phyloP scores from a whole-genome alignment of 1,140 invertebrate genomes.

The Neodiprion virginianus region DNA sequence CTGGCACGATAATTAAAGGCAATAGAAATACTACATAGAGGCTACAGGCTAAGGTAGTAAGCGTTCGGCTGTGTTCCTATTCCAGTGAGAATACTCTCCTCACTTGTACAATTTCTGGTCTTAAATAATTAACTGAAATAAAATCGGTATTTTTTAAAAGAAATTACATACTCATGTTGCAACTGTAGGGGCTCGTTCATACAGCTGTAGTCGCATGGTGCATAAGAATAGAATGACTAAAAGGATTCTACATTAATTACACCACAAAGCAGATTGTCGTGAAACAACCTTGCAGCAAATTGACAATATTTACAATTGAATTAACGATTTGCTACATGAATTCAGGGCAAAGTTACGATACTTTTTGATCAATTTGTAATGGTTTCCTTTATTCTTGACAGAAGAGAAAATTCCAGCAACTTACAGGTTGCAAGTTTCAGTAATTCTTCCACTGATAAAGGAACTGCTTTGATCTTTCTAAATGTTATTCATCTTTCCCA shows the following conservation, averaged over 20 bases:
- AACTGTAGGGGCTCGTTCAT: not conserved
- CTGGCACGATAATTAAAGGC: slow-evolving; percentile 31
- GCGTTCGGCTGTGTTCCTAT: slow-evolving; percentile 50
- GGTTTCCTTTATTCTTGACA: no score
- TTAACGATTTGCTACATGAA: no score
- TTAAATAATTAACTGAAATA: not conserved
- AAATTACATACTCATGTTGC: not conserved
- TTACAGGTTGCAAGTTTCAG: no score
- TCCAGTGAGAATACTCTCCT: slow-evolving; percentile 28
- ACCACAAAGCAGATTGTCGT: no score
- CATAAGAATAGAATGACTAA: no score
- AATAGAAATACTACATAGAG: slow-evolving; percentile 53
- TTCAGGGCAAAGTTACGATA: no score
- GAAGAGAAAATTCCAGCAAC: no score
- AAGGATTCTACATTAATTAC: no score
- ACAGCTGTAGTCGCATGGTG: not conserved
- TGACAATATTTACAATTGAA: no score
- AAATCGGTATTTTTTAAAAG: not conserved
- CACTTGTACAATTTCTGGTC: not conserved
- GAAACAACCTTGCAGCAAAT: no score
- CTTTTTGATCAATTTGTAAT: no score
- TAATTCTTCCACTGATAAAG: no score
- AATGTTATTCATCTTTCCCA: not conserved
- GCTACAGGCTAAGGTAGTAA: slow-evolving; percentile 63
- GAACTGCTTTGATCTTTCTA: not conserved